Conservation (phyloP, 2,888 invertebrate genomes). For the Pyrocoelia pectoralis region DNA sequence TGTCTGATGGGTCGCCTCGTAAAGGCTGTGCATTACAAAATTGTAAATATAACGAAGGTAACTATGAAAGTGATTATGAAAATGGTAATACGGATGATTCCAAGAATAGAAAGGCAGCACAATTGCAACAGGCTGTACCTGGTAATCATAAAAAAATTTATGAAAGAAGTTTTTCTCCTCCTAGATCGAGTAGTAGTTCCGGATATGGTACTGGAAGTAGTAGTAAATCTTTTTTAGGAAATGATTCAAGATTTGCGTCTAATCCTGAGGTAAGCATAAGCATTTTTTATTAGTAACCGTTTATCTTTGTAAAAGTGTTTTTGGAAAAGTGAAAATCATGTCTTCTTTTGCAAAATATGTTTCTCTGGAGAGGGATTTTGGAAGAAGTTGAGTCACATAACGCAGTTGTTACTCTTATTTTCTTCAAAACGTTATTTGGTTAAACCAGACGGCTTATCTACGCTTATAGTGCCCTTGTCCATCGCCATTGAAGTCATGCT, state of each 20-base stretch:
- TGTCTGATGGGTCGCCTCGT: constrained; percentile 72
- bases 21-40: constrained; percentile 72
- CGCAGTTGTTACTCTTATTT: no score
- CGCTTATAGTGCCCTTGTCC: no score
- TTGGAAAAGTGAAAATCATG: no score
- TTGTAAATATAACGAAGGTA: constrained; percentile 69
- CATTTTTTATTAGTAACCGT: no score
- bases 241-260: constrained; percentile 38
- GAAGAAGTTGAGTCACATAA: no score
- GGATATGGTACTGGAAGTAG: constrained; percentile 84
- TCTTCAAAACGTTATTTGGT: no score
- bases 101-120: constrained; percentile 59
- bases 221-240: constrained; percentile 55
- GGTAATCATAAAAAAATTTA: constrained; percentile 73
- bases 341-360: no score
- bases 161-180: constrained; percentile 79
- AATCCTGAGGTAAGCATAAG: constrained; percentile 40
- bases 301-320: no score
- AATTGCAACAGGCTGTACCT: constrained; percentile 64
- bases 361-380: no score
- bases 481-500: no score
- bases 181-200: constrained; percentile 79
- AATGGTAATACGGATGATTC: constrained; percentile 65
- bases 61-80: constrained; percentile 74
- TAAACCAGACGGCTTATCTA: no score